Conservation (phyloP, 2,888 invertebrate genomes). For the Phengaris arion region DNA sequence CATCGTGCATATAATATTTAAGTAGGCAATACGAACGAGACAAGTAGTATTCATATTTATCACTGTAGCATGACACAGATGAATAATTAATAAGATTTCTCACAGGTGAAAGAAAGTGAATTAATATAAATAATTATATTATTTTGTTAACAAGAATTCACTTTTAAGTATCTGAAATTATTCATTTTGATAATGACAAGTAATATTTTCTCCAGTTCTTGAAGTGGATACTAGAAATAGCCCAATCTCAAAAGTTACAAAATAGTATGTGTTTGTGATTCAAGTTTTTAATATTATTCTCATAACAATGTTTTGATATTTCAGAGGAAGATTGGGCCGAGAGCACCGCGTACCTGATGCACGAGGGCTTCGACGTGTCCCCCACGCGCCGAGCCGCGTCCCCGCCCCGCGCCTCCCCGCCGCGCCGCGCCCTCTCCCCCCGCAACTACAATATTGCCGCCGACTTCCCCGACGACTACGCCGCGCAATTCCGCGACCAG, state of each 20-base stretch:
- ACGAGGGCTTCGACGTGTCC: slow-evolving; percentile 76
- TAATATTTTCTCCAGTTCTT: too few species aligned
- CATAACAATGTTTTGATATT: slow-evolving; percentile 47
- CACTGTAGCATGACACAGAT: neutral
- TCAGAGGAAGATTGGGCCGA: slow-evolving; percentile 89
- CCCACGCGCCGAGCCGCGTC: slow-evolving; percentile 55
- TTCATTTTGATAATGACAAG: neutral
- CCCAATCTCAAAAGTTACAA: too few species aligned
- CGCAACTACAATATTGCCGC: slow-evolving; percentile 50
- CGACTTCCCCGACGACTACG: slow-evolving; percentile 48
- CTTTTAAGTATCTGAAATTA: neutral
- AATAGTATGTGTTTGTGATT: too few species aligned
- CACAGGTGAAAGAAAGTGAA: slow-evolving; percentile 10
- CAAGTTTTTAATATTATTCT: neutral
- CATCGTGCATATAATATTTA: slow-evolving; percentile 51
- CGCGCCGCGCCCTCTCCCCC: slow-evolving; percentile 52
- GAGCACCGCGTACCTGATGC: slow-evolving; percentile 82
- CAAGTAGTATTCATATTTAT: slow-evolving; percentile 10
- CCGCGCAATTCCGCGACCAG: slow-evolving; percentile 57
- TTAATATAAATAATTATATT: neutral
- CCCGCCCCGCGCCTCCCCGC: slow-evolving; percentile 48
- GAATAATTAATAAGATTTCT: neutral
- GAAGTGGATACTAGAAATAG: too few species aligned
- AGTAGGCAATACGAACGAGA: slow-evolving; percentile 50
- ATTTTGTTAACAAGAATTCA: neutral